Percentiles rank a stretch among this genome's conserved stretches.
Conservation (phyloP, 2,113 vertebrate genomes). For the Dolichallabes microphthalmus region DNA sequence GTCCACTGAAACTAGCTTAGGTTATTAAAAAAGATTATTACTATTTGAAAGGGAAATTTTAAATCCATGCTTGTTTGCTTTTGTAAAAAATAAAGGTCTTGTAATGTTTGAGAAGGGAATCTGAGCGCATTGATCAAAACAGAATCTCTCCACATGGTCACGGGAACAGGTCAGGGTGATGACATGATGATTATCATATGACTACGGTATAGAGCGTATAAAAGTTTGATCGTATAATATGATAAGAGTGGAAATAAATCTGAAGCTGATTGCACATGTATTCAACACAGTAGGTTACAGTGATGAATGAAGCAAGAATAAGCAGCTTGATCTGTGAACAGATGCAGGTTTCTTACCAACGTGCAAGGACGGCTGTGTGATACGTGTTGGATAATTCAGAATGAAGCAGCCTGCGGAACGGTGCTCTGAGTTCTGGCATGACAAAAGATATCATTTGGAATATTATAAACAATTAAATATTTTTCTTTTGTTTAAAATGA, state of each 20-base stretch:
- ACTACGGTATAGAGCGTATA: no score
- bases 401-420: accelerated
- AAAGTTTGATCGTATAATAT: no score
- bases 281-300: not conserved
- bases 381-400: no score
- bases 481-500: not conserved
- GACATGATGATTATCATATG: no score
- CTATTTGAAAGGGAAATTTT: not conserved
- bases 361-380: conserved; percentile 41
- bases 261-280: not conserved
- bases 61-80: not conserved
- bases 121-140: not conserved
- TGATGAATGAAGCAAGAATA: not conserved
- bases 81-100: not conserved
- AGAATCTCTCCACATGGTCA: not conserved
- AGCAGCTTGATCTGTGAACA: not conserved
- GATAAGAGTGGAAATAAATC: not conserved
- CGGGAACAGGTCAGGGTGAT: not conserved
- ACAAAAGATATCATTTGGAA: not conserved
- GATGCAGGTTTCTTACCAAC: conserved; percentile 57
- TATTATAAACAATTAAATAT: not conserved
- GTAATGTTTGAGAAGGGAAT: not conserved
- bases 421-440: not conserved
- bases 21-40: no score
- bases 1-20: not conserved